Conservation (phyloP, 1,140 invertebrate genomes). For the Tetranychus urticae region DNA sequence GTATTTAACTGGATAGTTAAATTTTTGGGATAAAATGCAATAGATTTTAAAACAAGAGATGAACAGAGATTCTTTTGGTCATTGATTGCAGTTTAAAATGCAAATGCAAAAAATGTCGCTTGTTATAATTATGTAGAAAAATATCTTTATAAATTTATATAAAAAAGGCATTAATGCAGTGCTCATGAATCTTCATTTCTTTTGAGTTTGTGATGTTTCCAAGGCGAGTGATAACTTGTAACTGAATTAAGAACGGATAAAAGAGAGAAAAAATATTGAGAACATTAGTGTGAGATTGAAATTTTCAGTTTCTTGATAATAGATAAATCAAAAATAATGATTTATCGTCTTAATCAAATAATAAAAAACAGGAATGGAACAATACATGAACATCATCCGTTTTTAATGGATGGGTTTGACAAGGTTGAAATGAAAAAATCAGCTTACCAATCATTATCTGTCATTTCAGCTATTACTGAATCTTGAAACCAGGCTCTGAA, state of each 20-base stretch:
- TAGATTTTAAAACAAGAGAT: not conserved
- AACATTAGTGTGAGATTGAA: not conserved
- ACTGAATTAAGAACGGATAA: not conserved
- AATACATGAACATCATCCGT: too few relatives aligned
- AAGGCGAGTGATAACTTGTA: slow-evolving; percentile 1
- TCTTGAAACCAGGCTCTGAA: slow-evolving; percentile 10
- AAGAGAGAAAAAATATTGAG: too few relatives aligned
- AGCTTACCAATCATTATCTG: slow-evolving; percentile 10
- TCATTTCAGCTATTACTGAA: slow-evolving; percentile 3
- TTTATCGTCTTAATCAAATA: too few relatives aligned
- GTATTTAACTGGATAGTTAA: too few relatives aligned
- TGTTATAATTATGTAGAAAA: too few relatives aligned
- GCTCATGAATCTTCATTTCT: not conserved
- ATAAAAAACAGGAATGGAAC: too few relatives aligned
- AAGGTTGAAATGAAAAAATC: not conserved
- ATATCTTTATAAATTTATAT: too few relatives aligned
- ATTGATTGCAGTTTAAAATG: not conserved
- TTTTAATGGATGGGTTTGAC: too few relatives aligned
- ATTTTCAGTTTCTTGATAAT: too few relatives aligned
- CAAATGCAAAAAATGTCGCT: not conserved
- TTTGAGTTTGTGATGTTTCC: not conserved
- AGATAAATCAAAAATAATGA: too few relatives aligned
- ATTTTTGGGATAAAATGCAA: too few relatives aligned
- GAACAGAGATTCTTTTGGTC: not conserved
- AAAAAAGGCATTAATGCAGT: too few relatives aligned